Percentiles rank a stretch among this genome's conserved stretches.
Conservation (phyloP, 1,140 invertebrate genomes). For the Ptiloglossa arizonensis region DNA sequence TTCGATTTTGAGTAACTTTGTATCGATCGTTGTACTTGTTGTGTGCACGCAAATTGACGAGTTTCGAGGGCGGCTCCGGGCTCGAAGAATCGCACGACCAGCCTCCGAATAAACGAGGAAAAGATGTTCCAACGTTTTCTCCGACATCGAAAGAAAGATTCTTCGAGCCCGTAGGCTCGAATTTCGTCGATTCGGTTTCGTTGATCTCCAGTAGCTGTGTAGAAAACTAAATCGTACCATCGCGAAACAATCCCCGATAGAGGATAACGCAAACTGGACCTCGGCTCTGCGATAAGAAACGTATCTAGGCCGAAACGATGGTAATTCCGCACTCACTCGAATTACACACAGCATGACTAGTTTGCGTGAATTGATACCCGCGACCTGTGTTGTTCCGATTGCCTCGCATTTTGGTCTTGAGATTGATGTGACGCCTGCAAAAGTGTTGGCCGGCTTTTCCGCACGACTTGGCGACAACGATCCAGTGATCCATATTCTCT, state of each 20-base stretch:
- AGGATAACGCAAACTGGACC: constrained; percentile 12
- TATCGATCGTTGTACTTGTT: too few relatives aligned
- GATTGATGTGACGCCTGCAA: constrained; percentile 37
- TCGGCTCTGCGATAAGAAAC: not conserved
- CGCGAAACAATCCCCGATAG: not conserved
- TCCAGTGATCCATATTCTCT: constrained; percentile 39
- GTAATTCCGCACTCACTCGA: constrained; percentile 1
- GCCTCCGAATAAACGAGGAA: not conserved
- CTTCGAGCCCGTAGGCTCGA: not conserved
- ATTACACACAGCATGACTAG: constrained; percentile 41
- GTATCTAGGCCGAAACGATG: not conserved
- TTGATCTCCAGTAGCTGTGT: not conserved
- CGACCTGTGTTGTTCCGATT: constrained; percentile 18
- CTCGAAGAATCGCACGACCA: not conserved
- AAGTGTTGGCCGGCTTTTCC: constrained; percentile 7
- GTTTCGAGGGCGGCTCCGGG: not conserved
- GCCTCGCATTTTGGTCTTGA: constrained; percentile 30
- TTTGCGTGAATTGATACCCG: constrained; percentile 12
- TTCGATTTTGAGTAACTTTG: not conserved
- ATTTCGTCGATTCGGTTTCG: constrained; percentile 7
- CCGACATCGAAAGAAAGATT: not conserved
- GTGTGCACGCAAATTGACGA: not conserved
- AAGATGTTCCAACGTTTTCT: not conserved
- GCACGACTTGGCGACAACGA: not conserved
- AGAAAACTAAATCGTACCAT: not conserved